Evolutionary conservation across 2,888 invertebrate species (phyloP).

Genomic region (Melitaea athalia): DNA sequence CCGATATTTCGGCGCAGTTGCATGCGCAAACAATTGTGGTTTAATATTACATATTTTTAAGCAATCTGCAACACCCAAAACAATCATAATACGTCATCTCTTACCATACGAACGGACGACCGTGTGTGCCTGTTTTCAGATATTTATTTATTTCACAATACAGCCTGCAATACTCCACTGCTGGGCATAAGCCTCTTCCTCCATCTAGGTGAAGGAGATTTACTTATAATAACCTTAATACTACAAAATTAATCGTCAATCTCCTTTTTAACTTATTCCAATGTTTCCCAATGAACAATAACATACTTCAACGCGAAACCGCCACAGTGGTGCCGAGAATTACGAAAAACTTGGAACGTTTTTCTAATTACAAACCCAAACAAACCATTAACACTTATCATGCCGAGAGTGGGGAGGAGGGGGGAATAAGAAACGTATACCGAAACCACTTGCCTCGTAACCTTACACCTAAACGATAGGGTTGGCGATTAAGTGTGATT

Average conservation of each 20-base stretch:
- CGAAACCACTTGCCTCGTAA: slow-evolving; percentile 65
- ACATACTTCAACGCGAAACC: background rate
- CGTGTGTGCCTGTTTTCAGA: too few species aligned
- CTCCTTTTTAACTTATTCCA: background rate
- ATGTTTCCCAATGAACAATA: background rate
- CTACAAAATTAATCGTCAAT: background rate
- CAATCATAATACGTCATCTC: too few species aligned
- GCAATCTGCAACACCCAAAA: too few species aligned
- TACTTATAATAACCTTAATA: background rate
- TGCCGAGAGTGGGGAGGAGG: slow-evolving; percentile 34
- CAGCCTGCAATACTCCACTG: too few species aligned
- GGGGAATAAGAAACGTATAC: slow-evolving; percentile 68
- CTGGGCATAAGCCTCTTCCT: too few species aligned
- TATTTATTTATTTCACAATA: too few species aligned
- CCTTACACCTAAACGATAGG: slow-evolving; percentile 66
- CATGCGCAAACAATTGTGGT: too few species aligned
- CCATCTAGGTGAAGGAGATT: too few species aligned
- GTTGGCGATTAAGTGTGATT: slow-evolving; percentile 44
- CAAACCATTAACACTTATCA: slow-evolving; percentile 53
- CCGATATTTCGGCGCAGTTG: too few species aligned
- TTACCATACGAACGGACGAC: too few species aligned
- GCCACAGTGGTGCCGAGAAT: slow-evolving; percentile 4
- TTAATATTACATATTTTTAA: too few species aligned
- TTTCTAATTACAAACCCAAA: slow-evolving; percentile 65
- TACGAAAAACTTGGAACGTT: slow-evolving; percentile 36